Conservation (phyloP, 2,113 vertebrate genomes). For the Etheostoma cragini region DNA sequence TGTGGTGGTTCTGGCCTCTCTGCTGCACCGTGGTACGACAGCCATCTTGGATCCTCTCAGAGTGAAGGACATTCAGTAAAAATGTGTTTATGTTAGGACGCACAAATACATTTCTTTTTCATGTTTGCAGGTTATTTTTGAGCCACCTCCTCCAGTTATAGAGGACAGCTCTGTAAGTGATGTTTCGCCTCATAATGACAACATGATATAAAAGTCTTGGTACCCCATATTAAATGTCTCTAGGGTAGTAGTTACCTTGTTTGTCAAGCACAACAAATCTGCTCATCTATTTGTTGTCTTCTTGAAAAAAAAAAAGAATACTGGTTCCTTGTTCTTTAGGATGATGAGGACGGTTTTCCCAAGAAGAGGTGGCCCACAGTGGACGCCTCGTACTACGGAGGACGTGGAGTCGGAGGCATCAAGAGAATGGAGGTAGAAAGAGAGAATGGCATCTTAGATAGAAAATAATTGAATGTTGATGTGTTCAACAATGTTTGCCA, state of each 20-base stretch:
- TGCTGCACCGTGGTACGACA: slow-evolving; percentile 97
- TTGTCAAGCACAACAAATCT: not conserved
- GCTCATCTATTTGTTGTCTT: not conserved
- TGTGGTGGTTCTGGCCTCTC: slow-evolving; percentile 99
- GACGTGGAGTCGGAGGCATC: slow-evolving; percentile 95
- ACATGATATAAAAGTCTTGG: not conserved
- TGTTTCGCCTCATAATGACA: not conserved
- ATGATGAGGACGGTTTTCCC: slow-evolving; percentile 82
- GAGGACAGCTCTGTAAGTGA: slow-evolving; percentile 81
- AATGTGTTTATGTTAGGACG: not conserved
- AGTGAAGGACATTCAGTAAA: not conserved
- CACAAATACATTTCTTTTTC: not conserved
- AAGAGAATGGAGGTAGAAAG: slow-evolving; percentile 95
- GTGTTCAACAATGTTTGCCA: not conserved
- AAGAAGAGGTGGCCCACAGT: slow-evolving; percentile 88
- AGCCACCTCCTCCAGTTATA: slow-evolving; percentile 77
- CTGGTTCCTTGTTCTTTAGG: slow-evolving; percentile 57
- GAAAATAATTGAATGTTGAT: not conserved
- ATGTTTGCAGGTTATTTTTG: slow-evolving; percentile 81
- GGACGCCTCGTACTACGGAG: slow-evolving; percentile 97
- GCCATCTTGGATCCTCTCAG: not conserved
- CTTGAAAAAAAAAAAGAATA: not conserved
- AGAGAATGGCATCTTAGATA: not conserved
- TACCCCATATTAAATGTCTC: not conserved
- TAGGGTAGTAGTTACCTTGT: not conserved